Evolutionary conservation across 1,140 invertebrate species (phyloP).

Genomic region (Camponotus vicinus): DNA sequence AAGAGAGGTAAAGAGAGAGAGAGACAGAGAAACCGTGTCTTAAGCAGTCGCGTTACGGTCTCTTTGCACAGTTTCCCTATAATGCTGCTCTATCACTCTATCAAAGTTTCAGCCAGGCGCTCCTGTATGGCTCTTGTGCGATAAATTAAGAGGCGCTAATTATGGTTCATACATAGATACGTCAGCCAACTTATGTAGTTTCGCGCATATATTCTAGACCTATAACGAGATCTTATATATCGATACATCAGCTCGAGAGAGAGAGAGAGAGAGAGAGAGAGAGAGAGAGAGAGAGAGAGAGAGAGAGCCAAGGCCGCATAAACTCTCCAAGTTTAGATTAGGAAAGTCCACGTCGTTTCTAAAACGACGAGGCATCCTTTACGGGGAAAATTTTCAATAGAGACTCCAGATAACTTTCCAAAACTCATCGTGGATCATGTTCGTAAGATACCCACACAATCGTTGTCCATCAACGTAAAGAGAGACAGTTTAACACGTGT

Average conservation of each 20-base stretch:
- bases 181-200: constrained; percentile 22
- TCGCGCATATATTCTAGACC: constrained; percentile 8
- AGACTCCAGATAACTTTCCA: not conserved
- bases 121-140: constrained; percentile 7
- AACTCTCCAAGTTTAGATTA: constrained; percentile 48
- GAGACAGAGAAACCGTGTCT: not conserved
- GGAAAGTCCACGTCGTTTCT: not conserved
- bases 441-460: not conserved
- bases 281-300: no score
- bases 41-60: constrained; percentile 9
- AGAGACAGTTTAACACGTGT: not conserved
- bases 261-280: no score
- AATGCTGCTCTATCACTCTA: constrained; percentile 16
- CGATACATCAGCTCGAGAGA: not conserved
- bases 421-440: constrained; percentile 1
- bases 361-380: not conserved
- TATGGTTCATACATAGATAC: constrained; percentile 18
- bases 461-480: not conserved
- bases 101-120: constrained; percentile 46
- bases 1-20: no score
- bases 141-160: constrained; percentile 59
- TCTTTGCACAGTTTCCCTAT: constrained; percentile 16
- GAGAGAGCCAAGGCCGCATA: not conserved
- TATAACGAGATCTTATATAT: constrained; percentile 38
- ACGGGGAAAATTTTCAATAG: constrained; percentile 21